phyloP scores from a whole-genome alignment of 1,140 invertebrate species.

The Anastatus disparis region DNA sequence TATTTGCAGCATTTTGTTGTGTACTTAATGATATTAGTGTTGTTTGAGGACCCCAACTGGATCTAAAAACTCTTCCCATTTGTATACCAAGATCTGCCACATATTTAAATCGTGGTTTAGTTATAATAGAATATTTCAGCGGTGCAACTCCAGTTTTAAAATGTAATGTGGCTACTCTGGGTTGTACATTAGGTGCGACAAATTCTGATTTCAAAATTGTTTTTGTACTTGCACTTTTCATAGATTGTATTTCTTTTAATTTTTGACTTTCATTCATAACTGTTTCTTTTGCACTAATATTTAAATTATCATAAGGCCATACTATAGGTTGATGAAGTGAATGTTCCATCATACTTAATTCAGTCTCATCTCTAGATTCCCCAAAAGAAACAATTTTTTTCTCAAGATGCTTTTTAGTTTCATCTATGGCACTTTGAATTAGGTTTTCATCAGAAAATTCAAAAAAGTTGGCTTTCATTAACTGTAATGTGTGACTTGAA shows the following conservation, averaged over 20 bases:
- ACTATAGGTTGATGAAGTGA: neutral
- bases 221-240: neutral
- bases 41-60: conserved; percentile 80
- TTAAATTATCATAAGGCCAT: neutral
- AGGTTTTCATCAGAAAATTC: conserved; percentile 50
- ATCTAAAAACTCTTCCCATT: conserved; percentile 76
- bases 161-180: conserved; percentile 3
- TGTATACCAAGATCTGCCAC: conserved; percentile 53
- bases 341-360: neutral
- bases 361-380: no score
- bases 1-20: conserved; percentile 52
- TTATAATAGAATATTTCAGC: conserved; percentile 1
- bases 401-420: neutral
- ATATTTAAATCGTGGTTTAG: neutral
- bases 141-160: neutral
- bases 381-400: no score
- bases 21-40: conserved; percentile 69
- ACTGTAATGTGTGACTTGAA: conserved; percentile 76
- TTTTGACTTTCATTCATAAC: neutral
- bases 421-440: neutral
- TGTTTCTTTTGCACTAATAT: neutral
- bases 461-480: conserved; percentile 89
- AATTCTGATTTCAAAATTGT: neutral
- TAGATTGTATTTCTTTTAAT: neutral
- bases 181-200: neutral